Percentiles rank a stretch among this genome's conserved stretches.
phyloP scores from a whole-genome alignment of 92 coral and sea anemone species.

The Bergia sp. region DNA sequence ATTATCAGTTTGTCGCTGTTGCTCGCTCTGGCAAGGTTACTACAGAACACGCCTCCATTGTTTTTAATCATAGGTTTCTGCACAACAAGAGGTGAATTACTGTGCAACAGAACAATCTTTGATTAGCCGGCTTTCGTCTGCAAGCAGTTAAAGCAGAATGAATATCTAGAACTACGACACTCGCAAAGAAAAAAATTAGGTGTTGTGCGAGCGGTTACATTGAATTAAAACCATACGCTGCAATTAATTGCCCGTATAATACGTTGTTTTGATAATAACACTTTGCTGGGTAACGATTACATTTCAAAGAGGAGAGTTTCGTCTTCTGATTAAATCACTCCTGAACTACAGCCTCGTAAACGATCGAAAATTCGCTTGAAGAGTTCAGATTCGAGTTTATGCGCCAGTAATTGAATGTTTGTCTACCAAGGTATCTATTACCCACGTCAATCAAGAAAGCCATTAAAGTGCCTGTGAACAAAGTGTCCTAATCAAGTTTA shows the following conservation, averaged over 20 bases:
- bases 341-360: conserved; percentile 1
- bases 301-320: conserved; percentile 47
- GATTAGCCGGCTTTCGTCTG: not conserved
- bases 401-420: conserved; percentile 86
- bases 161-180: conserved; percentile 54
- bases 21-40: conserved; percentile 37
- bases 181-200: conserved; percentile 36
- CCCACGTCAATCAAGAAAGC: conserved; percentile 87
- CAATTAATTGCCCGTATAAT: conserved; percentile 65
- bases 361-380: conserved; percentile 43
- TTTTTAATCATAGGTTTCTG: conserved; percentile 33
- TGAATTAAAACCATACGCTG: conserved; percentile 60
- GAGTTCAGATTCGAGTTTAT: conserved; percentile 64
- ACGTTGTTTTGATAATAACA: conserved; percentile 49
- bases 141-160: conserved; percentile 11
- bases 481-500: conserved; percentile 48
- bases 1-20: conserved; percentile 12
- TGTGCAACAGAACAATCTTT: conserved; percentile 24
- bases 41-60: conserved; percentile 42
- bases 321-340: conserved; percentile 42
- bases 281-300: conserved; percentile 42
- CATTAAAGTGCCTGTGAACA: conserved; percentile 74
- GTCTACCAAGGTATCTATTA: conserved; percentile 79
- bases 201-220: conserved; percentile 55
- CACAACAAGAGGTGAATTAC: conserved; percentile 22